Conservation (phyloP, 2,888 invertebrate genomes). For the Tridacna gigas region DNA sequence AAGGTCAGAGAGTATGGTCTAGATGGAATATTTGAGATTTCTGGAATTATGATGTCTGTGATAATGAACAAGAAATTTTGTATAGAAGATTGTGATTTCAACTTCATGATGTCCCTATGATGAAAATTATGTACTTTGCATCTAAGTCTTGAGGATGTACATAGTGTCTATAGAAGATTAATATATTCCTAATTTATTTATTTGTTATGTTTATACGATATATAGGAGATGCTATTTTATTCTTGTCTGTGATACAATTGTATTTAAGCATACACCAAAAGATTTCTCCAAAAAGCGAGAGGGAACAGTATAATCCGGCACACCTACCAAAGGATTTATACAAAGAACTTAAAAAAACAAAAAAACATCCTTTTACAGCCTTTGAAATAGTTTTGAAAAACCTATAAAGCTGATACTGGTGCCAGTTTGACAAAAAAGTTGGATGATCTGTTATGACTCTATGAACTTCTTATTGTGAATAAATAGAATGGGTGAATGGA, state of each 20-base stretch:
- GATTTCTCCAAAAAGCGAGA: background rate
- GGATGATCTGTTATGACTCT: conserved; percentile 10
- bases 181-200: conserved; percentile 4
- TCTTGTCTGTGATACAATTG: background rate
- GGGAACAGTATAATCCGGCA: background rate
- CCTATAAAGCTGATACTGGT: background rate
- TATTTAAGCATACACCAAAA: background rate
- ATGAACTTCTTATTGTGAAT: background rate
- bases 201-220: background rate
- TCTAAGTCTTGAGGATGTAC: background rate
- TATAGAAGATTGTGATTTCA: too few relatives aligned
- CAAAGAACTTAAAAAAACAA: background rate
- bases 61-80: too few relatives aligned
- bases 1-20: conserved; percentile 17
- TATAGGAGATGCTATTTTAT: background rate
- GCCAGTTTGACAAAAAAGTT: background rate
- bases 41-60: too few relatives aligned
- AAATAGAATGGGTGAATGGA: conserved; percentile 6
- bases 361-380: background rate
- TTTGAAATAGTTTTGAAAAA: too few relatives aligned
- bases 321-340: background rate
- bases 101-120: background rate
- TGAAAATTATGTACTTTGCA: background rate
- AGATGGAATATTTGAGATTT: background rate
- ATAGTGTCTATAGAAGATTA: conserved; percentile 10